Conservation (phyloP, 2,797 vertebrate genomes). For the Lithobates pipiens region DNA sequence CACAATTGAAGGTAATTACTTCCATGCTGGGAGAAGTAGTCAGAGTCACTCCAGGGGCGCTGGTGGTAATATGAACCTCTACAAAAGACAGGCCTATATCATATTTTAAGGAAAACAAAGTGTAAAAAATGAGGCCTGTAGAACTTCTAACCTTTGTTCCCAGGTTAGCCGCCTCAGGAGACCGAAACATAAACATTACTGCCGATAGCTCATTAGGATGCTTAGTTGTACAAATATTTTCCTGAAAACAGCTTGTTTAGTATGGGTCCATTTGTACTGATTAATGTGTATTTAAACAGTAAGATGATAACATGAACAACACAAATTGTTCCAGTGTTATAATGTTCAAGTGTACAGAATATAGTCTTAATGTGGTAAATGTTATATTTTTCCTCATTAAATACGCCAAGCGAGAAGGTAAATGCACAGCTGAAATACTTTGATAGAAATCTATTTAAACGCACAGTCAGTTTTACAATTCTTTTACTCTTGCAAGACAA, state of each 20-base stretch:
- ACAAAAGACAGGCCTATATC: constrained; percentile 17
- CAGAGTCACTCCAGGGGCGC: background rate
- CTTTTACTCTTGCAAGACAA: no score
- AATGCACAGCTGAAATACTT: no score
- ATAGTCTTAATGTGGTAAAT: no score
- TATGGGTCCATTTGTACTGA: constrained; percentile 35
- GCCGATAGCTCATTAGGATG: constrained; percentile 20
- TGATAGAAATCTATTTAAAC: no score
- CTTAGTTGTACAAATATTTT: constrained; percentile 39
- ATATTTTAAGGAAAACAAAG: constrained; percentile 33
- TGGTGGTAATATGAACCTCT: constrained; percentile 40
- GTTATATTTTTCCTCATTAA: no score
- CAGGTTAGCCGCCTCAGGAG: constrained; percentile 17
- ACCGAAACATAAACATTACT: constrained; percentile 35
- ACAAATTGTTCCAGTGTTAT: background rate
- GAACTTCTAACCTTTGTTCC: constrained; percentile 19
- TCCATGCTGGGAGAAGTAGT: background rate
- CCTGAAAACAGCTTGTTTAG: constrained; percentile 13
- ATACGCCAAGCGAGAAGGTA: no score
- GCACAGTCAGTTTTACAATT: no score
- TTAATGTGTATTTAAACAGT: constrained; percentile 60
- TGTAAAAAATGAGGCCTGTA: constrained; percentile 27
- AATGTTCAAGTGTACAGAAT: no score
- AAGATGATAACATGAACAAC: background rate
- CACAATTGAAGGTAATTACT: background rate